Evolutionary conservation across 35 echinoderm and acorn worm species (phyloP), one percentile per base, ranked within the genome.

Genomic region (Hemicentrotus pulcherrimus): DNA sequence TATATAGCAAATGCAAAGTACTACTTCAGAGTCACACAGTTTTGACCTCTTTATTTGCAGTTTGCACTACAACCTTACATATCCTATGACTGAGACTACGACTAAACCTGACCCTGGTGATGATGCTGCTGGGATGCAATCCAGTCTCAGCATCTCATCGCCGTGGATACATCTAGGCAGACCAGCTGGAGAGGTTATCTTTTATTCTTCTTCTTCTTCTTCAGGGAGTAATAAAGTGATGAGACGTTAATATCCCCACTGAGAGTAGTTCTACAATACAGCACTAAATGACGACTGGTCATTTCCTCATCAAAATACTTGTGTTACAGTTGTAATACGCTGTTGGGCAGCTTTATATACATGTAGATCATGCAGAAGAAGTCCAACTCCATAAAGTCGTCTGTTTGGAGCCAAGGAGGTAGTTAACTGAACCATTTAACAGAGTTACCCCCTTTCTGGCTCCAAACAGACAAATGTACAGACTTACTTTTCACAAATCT

Each of bases 141-240:
- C 65, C 65, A n/a, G 65, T 78, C 65, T 28, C 65, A 78, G 65
- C 65, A 78, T 78, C 65, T 78, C 65, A 78, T 78, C 65, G 65
- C 65, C 65, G 19, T 18, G 24, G 65, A 78, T 78, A 78, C 65
- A 78, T 22, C 6, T 78, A 28, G 19, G 65, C 65, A n/a, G 65
- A 78, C 65, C 65, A 78, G 65, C 65, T 78, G 65, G 22, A 8
- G 65, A 28, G 24, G 65, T 22, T 78, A 78, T 78, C 65, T 78
- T 78, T n/a, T 28, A 78, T 78, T 78, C 65, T 78, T n/a, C 22
- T 78, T 78, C 65, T 78, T n/a, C 22, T 28, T 78, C 65, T 4
- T 15, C 9, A 11, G 28, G 52, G 52, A 59, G 65, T n/a, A 28
- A 41, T 78, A n/a, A n/a, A 78, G 22, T 78, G 24, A 78, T 78